Conservation (phyloP, 2,888 invertebrate genomes). For the Azorinus chamasolen region DNA sequence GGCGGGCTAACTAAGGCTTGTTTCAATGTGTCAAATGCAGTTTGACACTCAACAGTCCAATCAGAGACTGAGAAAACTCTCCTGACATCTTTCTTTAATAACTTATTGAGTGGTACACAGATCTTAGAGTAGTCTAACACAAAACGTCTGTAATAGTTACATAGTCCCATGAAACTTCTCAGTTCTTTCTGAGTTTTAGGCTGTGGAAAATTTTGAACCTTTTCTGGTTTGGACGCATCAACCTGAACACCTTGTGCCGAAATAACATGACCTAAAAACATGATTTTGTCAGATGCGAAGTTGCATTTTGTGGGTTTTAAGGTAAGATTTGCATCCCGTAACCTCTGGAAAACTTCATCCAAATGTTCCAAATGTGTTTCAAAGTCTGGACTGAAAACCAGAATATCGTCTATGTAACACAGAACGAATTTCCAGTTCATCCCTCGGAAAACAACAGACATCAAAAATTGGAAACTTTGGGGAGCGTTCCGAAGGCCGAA, state of each 20-base stretch:
- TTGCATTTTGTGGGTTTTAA: conserved; percentile 61
- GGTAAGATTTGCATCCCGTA: conserved; percentile 50
- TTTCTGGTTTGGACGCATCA: conserved; percentile 52
- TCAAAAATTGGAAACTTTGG: conserved; percentile 58
- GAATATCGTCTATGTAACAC: conserved; percentile 61
- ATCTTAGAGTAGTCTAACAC: conserved; percentile 50
- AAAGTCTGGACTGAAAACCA: conserved; percentile 47
- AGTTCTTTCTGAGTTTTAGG: conserved; percentile 51
- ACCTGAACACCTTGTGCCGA: conserved; percentile 50
- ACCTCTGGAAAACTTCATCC: conserved; percentile 47
- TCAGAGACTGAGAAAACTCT: no score
- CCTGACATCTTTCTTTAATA: conserved; percentile 24
- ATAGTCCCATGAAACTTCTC: conserved; percentile 59
- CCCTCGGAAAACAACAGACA: conserved; percentile 49
- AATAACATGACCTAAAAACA: conserved; percentile 58
- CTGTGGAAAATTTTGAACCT: conserved; percentile 46
- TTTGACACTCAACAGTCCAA: conserved; percentile 54
- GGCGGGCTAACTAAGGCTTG: conserved; percentile 47
- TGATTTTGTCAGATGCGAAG: conserved; percentile 45
- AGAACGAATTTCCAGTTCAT: conserved; percentile 53
- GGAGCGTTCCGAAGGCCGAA: conserved; percentile 63
- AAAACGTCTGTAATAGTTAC: conserved; percentile 62
- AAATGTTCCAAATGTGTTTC: conserved; percentile 54
- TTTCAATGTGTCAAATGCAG: conserved; percentile 53
- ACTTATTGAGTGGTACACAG: conserved; percentile 47